Conservation (phyloP, 2,888 invertebrate genomes). For the Drosophila fungiperda region DNA sequence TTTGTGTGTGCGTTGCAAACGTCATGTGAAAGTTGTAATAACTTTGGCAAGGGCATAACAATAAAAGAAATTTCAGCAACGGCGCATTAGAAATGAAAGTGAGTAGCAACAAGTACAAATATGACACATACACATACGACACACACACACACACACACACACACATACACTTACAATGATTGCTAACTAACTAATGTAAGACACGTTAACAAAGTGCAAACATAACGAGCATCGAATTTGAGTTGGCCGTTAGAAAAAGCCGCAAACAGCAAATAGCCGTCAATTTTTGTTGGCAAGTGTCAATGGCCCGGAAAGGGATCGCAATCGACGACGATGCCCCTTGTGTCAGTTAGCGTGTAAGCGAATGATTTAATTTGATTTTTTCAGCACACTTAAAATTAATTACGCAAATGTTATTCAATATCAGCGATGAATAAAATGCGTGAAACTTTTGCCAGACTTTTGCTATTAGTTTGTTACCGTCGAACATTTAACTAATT, state of each 20-base stretch:
- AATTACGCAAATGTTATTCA: slow-evolving; percentile 79
- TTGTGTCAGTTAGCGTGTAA: not conserved
- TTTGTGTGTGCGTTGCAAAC: slow-evolving; percentile 18
- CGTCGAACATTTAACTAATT: slow-evolving; percentile 62
- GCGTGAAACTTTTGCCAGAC: slow-evolving; percentile 58
- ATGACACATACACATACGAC: slow-evolving; percentile 24
- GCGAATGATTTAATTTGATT: slow-evolving; percentile 68
- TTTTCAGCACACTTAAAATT: slow-evolving; percentile 50
- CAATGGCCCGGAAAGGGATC: slow-evolving; percentile 59
- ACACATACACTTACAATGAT: slow-evolving; percentile 38
- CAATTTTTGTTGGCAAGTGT: slow-evolving; percentile 61
- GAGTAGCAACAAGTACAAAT: slow-evolving; percentile 75
- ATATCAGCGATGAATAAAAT: slow-evolving; percentile 49
- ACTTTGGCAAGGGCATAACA: slow-evolving; percentile 40
- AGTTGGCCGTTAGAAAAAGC: slow-evolving; percentile 40
- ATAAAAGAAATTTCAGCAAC: slow-evolving; percentile 69
- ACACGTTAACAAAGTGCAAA: slow-evolving; percentile 71
- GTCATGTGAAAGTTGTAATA: slow-evolving; percentile 43
- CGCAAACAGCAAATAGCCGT: slow-evolving; percentile 46
- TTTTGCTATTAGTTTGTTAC: slow-evolving; percentile 13
- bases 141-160: slow-evolving; percentile 14
- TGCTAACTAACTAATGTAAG: slow-evolving; percentile 74
- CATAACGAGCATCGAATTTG: slow-evolving; percentile 49
- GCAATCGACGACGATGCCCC: not conserved
- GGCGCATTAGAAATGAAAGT: slow-evolving; percentile 72